A percentile compares a stretch with the other conserved stretches of the same genome.
phyloP scores from a whole-genome alignment of 2,113 vertebrate genomes.

The Blennius ocellaris region DNA sequence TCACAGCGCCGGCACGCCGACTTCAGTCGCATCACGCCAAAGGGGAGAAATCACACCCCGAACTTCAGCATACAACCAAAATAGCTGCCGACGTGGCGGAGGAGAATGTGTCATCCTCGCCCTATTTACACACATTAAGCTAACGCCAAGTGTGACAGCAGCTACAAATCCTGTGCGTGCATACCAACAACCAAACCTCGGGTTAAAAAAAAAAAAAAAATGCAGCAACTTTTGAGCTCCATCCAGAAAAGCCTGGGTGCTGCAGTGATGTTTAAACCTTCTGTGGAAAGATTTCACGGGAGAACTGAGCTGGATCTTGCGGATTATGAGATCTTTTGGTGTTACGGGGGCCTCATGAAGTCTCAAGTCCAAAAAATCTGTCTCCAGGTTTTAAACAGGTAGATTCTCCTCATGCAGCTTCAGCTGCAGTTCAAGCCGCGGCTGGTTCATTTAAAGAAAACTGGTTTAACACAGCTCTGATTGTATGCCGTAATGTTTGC shows the following conservation, averaged over 20 bases:
- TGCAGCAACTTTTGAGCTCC: not conserved
- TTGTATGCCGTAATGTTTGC: slow-evolving; percentile 12
- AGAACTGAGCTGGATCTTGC: not conserved
- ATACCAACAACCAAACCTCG: not conserved
- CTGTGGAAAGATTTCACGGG: slow-evolving; percentile 15
- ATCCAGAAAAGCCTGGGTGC: slow-evolving; percentile 1
- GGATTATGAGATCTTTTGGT: slow-evolving; percentile 1
- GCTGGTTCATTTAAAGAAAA: slow-evolving; percentile 41
- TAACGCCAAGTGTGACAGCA: not conserved
- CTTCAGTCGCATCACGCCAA: slow-evolving; percentile 4
- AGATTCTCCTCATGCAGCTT: slow-evolving; percentile 14
- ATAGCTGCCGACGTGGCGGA: not conserved
- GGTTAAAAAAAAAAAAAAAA: not conserved
- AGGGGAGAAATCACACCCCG: not conserved
- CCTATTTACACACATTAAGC: slow-evolving; percentile 7
- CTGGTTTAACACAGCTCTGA: not conserved
- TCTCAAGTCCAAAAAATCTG: slow-evolving; percentile 4
- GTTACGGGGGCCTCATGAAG: not conserved
- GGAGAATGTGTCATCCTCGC: not conserved
- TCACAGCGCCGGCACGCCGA: not conserved
- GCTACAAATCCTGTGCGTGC: not conserved
- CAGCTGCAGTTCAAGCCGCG: slow-evolving; percentile 4
- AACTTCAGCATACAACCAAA: not conserved
- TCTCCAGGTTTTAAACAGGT: slow-evolving; percentile 26
- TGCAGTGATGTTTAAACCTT: slow-evolving; percentile 12